phyloP scores from a whole-genome alignment of 2,797 vertebrate genomes.

The Sebastes cheni region DNA sequence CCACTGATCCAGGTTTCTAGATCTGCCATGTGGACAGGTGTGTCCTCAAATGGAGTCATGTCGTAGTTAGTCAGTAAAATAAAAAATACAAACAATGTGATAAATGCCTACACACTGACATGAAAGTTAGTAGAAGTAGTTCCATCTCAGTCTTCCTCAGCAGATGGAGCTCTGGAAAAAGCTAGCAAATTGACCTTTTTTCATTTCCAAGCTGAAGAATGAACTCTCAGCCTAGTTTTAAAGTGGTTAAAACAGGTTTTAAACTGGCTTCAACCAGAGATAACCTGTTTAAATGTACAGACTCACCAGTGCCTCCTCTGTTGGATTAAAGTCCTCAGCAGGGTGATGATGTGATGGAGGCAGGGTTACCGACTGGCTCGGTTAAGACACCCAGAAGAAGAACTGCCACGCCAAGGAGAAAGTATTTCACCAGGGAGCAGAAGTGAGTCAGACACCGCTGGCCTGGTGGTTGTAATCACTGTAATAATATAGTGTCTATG shows the following conservation, averaged over 20 bases:
- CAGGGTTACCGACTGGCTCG: background rate
- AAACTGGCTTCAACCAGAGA: background rate
- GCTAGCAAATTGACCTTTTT: background rate
- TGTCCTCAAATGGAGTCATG: no score
- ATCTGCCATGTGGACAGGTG: background rate
- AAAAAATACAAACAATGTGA: background rate
- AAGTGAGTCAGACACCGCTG: slow-evolving; percentile 57
- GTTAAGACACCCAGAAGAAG: slow-evolving; percentile 53
- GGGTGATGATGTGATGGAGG: slow-evolving; percentile 24
- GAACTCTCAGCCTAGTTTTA: background rate
- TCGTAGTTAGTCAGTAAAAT: background rate
- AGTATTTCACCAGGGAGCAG: slow-evolving; percentile 22
- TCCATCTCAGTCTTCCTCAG: background rate
- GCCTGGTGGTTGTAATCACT: background rate
- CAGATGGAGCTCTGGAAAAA: background rate
- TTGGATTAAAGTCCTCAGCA: slow-evolving; percentile 40
- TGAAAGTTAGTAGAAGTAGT: background rate
- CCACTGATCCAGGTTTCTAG: background rate
- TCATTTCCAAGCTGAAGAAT: no score
- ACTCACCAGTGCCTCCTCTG: slow-evolving; percentile 11
- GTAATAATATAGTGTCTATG: background rate
- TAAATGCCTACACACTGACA: background rate
- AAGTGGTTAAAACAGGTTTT: background rate
- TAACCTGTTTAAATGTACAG: background rate
- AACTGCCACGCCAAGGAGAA: slow-evolving; percentile 57